These are phyloP conservation scores for Sminthurinus aureus DNA, from an alignment of 2,888 invertebrate species.

Conservation along the genomic window DNA sequence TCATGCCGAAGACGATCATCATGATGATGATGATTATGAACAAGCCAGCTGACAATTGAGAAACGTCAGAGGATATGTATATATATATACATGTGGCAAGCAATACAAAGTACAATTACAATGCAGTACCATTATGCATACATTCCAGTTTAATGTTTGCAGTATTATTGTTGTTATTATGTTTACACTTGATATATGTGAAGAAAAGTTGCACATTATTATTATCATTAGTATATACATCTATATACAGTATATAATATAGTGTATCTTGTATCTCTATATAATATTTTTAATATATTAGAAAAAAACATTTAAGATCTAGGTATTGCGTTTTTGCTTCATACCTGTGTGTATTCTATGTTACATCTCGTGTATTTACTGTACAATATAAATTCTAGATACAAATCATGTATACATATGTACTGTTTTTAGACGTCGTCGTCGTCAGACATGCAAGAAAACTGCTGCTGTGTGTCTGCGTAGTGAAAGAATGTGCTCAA, in stretches of 20 bases:
- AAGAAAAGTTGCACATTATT: not conserved
- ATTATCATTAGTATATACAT: not conserved
- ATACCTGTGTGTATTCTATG: not conserved
- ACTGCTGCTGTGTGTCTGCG: not conserved
- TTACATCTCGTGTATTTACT: not conserved
- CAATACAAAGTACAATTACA: not conserved
- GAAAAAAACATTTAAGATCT: not conserved
- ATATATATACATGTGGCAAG: not conserved
- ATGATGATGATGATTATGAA: constrained; percentile 14
- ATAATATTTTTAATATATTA: not conserved
- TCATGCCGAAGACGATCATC: not conserved
- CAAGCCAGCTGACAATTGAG: not conserved
- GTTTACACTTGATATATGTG: no score
- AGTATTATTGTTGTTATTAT: not conserved
- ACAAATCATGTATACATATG: no score
- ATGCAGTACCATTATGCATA: constrained; percentile 6
- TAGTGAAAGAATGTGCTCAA: constrained; percentile 16
- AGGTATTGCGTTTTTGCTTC: not conserved
- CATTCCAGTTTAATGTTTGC: constrained; percentile 13
- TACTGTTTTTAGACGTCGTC: no score
- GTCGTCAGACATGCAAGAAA: no score
- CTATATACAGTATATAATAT: not conserved
- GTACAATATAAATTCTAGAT: not conserved
- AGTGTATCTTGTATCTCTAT: not conserved
- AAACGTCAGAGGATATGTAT: not conserved